Evolutionary conservation across 2,797 vertebrate genomes (phyloP).

Genomic region (Synanceia verrucosa): DNA sequence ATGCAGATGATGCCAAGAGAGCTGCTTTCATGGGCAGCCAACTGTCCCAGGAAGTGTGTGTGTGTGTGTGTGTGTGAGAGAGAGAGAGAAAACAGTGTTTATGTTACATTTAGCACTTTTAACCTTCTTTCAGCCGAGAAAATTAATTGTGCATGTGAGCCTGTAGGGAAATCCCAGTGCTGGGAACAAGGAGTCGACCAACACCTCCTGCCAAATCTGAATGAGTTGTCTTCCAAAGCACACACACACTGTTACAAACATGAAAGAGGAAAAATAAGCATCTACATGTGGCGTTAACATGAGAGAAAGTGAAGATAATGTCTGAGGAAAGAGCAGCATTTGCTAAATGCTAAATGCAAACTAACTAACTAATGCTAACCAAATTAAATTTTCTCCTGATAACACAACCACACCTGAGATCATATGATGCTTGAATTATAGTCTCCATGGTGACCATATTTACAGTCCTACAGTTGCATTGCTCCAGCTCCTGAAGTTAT

Average conservation of each 20-base stretch:
- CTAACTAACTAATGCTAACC: no score
- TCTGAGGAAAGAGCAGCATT: no score
- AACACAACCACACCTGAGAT: no score
- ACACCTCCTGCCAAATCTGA: conserved; percentile 41
- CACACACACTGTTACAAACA: not conserved
- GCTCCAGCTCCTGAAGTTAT: no score
- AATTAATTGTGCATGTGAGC: conserved; percentile 14
- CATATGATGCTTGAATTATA: not conserved
- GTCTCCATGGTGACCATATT: not conserved
- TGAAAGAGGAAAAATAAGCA: not conserved
- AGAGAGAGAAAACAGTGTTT: conserved; percentile 28
- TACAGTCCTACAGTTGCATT: not conserved
- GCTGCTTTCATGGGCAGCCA: conserved; percentile 52
- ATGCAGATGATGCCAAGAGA: conserved; percentile 36
- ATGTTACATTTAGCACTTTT: conserved; percentile 31
- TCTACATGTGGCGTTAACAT: not conserved
- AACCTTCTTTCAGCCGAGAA: conserved; percentile 26
- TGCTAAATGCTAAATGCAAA: no score
- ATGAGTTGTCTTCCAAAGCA: conserved; percentile 30
- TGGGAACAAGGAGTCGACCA: conserved; percentile 32
- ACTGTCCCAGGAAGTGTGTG: conserved; percentile 34
- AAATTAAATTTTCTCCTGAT: no score
- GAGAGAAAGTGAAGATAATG: not conserved
- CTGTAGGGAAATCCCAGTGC: conserved; percentile 36
- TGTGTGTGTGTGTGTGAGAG: conserved; percentile 28